Percentiles rank a stretch among this genome's conserved stretches.
phyloP scores from a whole-genome alignment of 2,888 invertebrate species.

The Harpagoxenus sublaevis region DNA sequence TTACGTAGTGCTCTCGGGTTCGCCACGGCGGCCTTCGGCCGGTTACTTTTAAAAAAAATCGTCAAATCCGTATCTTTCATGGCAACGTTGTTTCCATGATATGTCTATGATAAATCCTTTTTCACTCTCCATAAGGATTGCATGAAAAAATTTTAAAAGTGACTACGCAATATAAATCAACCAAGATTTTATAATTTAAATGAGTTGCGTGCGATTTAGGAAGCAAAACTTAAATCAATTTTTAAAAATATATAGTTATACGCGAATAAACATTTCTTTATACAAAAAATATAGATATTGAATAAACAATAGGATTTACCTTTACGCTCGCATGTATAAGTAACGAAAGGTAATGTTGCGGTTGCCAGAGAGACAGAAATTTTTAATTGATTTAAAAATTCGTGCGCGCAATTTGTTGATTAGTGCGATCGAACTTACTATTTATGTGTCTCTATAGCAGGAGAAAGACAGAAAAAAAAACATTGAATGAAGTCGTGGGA shows the following conservation, averaged over 20 bases:
- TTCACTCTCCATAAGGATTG: background rate
- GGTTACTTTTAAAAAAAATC: constrained; percentile 35
- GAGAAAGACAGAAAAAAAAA: constrained; percentile 26
- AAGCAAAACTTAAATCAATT: background rate
- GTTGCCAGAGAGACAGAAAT: background rate
- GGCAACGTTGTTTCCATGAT: constrained; percentile 12
- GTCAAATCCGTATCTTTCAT: background rate
- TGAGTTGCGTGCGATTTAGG: background rate
- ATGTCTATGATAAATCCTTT: background rate
- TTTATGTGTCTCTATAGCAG: background rate
- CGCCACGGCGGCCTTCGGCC: constrained; percentile 26
- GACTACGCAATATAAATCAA: too few relatives aligned
- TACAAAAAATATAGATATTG: background rate
- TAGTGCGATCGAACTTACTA: background rate
- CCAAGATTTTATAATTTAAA: constrained; percentile 4
- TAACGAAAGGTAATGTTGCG: too few relatives aligned
- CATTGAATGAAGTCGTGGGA: background rate
- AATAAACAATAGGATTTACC: background rate
- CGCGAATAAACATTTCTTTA: background rate
- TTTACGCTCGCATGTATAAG: background rate
- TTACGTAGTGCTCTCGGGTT: constrained; percentile 26
- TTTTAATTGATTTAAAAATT: background rate
- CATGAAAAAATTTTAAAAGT: background rate
- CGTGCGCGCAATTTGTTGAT: background rate
- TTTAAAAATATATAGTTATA: background rate